phyloP scores from a whole-genome alignment of 2,797 vertebrate genomes.

The Poecile montanus region DNA sequence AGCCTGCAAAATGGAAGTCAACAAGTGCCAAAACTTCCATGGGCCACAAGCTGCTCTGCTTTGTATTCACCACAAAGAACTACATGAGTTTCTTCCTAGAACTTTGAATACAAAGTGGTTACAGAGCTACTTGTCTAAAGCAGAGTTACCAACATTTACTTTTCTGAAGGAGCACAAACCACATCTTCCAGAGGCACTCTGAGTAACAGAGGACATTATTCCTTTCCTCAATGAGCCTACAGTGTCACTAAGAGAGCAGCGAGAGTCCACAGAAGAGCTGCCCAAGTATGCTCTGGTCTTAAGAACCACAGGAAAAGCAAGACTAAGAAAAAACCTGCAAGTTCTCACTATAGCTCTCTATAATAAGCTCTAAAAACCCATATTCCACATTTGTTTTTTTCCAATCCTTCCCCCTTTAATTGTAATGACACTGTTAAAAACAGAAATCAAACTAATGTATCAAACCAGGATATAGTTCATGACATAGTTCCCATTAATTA shows the following conservation, averaged over 20 bases:
- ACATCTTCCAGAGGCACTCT: background rate
- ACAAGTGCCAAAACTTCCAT: background rate
- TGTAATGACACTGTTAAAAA: background rate
- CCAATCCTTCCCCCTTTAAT: background rate
- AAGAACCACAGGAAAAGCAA: background rate
- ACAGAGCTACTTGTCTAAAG: background rate
- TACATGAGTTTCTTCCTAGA: background rate
- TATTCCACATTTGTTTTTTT: background rate
- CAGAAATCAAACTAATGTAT: background rate
- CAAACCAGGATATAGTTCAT: background rate
- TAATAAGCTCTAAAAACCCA: accelerated
- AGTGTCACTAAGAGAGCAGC: background rate
- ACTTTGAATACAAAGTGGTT: background rate
- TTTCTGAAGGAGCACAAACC: background rate
- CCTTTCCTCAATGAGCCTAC: background rate
- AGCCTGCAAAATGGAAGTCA: background rate
- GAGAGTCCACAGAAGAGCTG: accelerated
- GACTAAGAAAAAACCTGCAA: background rate
- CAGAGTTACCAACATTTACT: background rate
- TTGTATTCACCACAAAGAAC: background rate
- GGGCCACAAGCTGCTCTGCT: background rate
- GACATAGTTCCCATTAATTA: background rate
- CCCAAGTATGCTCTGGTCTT: background rate
- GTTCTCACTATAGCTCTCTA: background rate
- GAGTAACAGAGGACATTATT: background rate